phyloP scores from a whole-genome alignment of 2,888 invertebrate genomes.

The Plebejus melissa region DNA sequence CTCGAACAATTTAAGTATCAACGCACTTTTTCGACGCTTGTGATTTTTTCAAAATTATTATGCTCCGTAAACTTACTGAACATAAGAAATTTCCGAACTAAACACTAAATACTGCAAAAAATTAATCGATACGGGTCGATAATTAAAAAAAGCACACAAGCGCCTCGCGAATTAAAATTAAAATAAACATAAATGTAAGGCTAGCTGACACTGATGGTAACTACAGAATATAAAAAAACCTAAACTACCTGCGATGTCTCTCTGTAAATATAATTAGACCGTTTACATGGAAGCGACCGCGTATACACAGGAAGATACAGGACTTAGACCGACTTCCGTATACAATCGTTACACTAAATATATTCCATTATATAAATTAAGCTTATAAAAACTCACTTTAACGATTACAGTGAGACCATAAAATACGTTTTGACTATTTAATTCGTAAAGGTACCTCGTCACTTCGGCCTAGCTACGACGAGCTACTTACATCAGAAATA shows the following conservation, averaged over 20 bases:
- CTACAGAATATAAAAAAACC: conserved; percentile 66
- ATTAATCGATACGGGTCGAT: not conserved
- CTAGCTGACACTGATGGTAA: conserved; percentile 77
- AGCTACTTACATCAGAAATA: conserved; percentile 24
- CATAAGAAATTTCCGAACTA: conserved; percentile 15
- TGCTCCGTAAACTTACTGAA: not conserved
- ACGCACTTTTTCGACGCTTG: conserved; percentile 31
- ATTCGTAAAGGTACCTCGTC: conserved; percentile 1
- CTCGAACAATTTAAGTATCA: not conserved
- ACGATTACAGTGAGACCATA: conserved; percentile 4
- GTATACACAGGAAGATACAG: conserved; percentile 9
- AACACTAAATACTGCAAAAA: conserved; percentile 19
- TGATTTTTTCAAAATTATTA: conserved; percentile 24
- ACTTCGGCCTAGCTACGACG: not conserved
- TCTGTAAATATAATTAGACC: conserved; percentile 55
- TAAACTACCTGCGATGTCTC: conserved; percentile 68
- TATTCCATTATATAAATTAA: conserved; percentile 22
- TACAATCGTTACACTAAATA: conserved; percentile 32
- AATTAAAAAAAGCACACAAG: conserved; percentile 51
- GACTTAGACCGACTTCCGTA: conserved; percentile 31
- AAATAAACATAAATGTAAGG: conserved; percentile 62
- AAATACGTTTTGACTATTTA: conserved; percentile 1
- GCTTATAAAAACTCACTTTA: not conserved
- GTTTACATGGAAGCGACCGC: conserved; percentile 47
- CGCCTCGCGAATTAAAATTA: conserved; percentile 56